Evolutionary conservation across 1,140 invertebrate species (phyloP), one percentile per base, ranked within the genome.

Genomic region (Elysia chlorotica): DNA sequence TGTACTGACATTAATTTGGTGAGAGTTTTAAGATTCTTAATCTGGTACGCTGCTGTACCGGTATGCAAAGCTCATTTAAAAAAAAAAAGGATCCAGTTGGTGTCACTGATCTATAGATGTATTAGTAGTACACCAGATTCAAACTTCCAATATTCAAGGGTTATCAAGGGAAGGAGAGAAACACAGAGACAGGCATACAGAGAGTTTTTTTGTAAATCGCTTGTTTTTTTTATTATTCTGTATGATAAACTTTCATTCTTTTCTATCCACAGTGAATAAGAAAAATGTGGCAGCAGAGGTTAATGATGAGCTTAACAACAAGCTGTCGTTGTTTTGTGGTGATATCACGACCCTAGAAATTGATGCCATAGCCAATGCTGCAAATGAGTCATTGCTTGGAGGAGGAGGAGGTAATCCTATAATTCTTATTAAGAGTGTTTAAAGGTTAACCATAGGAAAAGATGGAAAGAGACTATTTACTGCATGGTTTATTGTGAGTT

Each of bases 361-460:
- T 71, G 95, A 96, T 90, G 93, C 91, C 2, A 96, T 98, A 82
- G 94, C 96, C 0, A 98, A 97, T 91, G 96, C 95, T 62, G 95
- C 96, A 1, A 97, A 98, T 88, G 90, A 90, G 5, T 86, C 85
- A 19, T 87, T 98, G 35, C 83, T 91, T 25, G 94, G 93, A 53
- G 95, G 95, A 35, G 94, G 94, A 37, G 95, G 95, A 89, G 89
- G 88, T 88, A 78, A 68, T 68, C n/a, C n/a, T n/a, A n/a, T n/a
- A n/a, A n/a, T n/a, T n/a, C n/a, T n/a, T n/a, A n/a, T n/a, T n/a
- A n/a, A n/a, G n/a, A n/a, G n/a, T n/a, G n/a, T n/a, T n/a, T n/a
- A n/a, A n/a, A n/a, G n/a, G n/a, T n/a, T 71, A 38, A 59, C 56
- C 56, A 23, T 59, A 59, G 25, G 28, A 19, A 59, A 25, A 59